phyloP scores from a whole-genome alignment of 2,113 vertebrate species.

The Amazona guildingii region DNA sequence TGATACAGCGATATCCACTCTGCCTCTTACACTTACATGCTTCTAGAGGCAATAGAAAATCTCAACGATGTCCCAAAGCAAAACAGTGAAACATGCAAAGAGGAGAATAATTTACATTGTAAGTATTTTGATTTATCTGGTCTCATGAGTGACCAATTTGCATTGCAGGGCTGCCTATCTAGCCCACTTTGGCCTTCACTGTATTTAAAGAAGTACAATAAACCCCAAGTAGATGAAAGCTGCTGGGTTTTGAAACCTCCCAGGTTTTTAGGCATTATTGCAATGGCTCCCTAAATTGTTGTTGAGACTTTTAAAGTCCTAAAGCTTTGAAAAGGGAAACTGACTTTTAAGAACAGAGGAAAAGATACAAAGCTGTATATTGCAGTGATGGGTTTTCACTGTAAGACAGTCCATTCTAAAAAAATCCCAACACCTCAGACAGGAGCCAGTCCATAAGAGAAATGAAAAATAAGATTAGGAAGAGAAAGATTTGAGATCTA shows the following conservation, averaged over 20 bases:
- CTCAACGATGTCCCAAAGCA: neutral
- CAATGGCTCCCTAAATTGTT: constrained; percentile 6
- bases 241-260: neutral
- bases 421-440: neutral
- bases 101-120: neutral
- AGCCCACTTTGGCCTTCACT: neutral
- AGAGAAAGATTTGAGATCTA: neutral
- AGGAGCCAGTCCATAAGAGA: neutral
- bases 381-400: neutral
- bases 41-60: neutral
- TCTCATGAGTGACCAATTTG: neutral
- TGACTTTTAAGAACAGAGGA: neutral
- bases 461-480: neutral
- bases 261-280: neutral
- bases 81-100: neutral
- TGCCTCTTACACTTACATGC: neutral
- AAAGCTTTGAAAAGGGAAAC: neutral
- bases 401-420: neutral
- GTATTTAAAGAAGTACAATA: constrained; percentile 17
- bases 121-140: neutral
- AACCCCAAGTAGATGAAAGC: neutral
- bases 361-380: neutral
- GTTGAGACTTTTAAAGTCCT: neutral
- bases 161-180: neutral
- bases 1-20: neutral